Percentiles rank a stretch among this genome's conserved stretches.
phyloP scores from a whole-genome alignment of 2,797 vertebrate species.

The Pelobates cultripes region DNA sequence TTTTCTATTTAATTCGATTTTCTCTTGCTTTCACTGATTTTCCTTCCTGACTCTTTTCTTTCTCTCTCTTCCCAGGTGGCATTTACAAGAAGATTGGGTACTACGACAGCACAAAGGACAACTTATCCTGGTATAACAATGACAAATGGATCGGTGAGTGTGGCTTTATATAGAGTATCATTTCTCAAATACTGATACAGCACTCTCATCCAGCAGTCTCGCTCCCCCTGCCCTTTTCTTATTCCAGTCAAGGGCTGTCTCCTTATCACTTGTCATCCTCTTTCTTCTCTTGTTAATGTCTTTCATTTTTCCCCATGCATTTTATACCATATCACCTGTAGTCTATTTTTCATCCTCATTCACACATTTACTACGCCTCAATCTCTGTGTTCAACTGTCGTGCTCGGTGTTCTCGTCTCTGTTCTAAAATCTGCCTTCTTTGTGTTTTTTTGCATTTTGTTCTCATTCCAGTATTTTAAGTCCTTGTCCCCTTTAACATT shows the following conservation, averaged over 20 bases:
- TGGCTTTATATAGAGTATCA: not conserved
- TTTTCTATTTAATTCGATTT: not conserved
- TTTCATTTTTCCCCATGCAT: not conserved
- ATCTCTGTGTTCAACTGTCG: not conserved
- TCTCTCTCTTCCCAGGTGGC: conserved; percentile 74
- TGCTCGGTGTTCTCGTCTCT: not conserved
- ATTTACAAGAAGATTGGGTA: conserved; percentile 97
- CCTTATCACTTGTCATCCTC: conserved; percentile 5
- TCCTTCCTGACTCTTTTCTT: not conserved
- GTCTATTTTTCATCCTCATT: not conserved
- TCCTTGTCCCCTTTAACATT: not conserved
- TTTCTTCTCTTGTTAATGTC: not conserved
- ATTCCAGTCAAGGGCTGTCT: too few species aligned
- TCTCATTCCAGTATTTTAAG: conserved; percentile 27
- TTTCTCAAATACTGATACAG: not conserved
- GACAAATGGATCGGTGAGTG: conserved; percentile 93
- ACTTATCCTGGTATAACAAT: conserved; percentile 91
- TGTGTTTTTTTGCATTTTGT: conserved; percentile 59
- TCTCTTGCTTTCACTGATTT: not conserved
- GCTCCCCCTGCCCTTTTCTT: not conserved
- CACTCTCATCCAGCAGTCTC: not conserved
- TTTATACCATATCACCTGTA: not conserved
- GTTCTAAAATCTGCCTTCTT: not conserved
- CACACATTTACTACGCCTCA: too few species aligned
- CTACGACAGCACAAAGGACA: conserved; percentile 95